Base-by-base conservation (phyloP, 1,140 invertebrate genomes). In the Euglossa dilemma region DNA sequence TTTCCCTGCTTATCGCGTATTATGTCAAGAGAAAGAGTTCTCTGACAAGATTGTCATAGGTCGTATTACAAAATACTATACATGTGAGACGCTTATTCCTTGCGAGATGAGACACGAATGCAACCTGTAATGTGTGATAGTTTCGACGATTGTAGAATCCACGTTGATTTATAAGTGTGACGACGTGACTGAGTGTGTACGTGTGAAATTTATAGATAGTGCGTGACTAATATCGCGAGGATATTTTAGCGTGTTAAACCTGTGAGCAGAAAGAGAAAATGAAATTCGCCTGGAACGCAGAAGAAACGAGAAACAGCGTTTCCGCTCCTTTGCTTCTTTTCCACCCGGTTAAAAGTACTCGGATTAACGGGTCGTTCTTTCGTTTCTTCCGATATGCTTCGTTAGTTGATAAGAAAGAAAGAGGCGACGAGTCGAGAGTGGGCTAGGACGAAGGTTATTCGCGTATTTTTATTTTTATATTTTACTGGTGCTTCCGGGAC, bases 381-480 rank as follows among this genome's bases (percentile, higher is more conserved):
- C 57, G 18, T 16, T 69, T 70, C 36, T 78, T 70, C 18, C 63
- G 23, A 28, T 45, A 7, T 43, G 23, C 69, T 54, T 52, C 18
- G n/a, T 43, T 43, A 43, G 20, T 18, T 20, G 45, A n/a, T 43
- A 47, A 14, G 66, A 59, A 23, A 11, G 11, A 81, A 59, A 4
- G 9, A 57, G 54, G 61, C 7, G 45, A 74, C 25, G 43, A 47
- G 61, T 43, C 9, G n/a, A 76, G 54, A 45, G 12, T 43, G 25
- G 11, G 18, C 7, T 28, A 70, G 18, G 18, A 78, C 72, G 74
- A 20, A 6, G 50, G 66, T 57, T 67, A 12, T 72, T 83, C 75
- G 50, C 50, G 57, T 64, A 72, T 83, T 75, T 61, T 86, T 86
- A 86, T 87, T 86, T 86, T 87, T 83, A 47, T 86, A 87, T 59